phyloP scores from a whole-genome alignment of 2,888 invertebrate genomes.

The Dorcus parallelipipedus region DNA sequence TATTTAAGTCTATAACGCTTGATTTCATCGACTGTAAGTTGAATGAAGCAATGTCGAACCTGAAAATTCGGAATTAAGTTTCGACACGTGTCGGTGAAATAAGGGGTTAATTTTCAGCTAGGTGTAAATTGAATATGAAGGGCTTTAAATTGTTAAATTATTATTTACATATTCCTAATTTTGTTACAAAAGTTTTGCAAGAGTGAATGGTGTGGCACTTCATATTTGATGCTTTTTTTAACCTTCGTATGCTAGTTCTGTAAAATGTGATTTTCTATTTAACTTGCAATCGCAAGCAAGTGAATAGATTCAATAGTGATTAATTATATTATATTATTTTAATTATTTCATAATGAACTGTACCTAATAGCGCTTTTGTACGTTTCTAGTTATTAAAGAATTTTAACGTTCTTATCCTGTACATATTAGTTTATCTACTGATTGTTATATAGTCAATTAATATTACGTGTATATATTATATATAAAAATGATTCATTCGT shows the following conservation, averaged over 20 bases:
- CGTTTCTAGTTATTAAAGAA: too few relatives aligned
- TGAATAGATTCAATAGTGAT: neutral
- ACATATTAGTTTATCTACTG: neutral
- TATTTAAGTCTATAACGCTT: neutral
- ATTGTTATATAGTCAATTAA: neutral
- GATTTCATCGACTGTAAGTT: neutral
- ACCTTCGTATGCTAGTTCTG: neutral
- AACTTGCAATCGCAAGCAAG: neutral
- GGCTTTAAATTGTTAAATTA: neutral
- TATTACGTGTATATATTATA: neutral
- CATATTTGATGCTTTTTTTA: neutral
- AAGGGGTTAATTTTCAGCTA: neutral
- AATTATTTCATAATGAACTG: neutral
- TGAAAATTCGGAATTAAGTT: too few relatives aligned
- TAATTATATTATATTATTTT: neutral
- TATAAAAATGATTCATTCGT: conserved; percentile 3
- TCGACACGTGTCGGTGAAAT: too few relatives aligned
- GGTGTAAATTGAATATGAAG: neutral
- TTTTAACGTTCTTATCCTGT: neutral
- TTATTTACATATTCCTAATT: neutral
- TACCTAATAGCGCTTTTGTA: neutral
- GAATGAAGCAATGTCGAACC: too few relatives aligned
- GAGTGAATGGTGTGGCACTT: neutral
- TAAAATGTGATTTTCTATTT: neutral
- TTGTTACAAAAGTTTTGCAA: neutral